Base-by-base conservation (phyloP, 2,113 vertebrate species). In the Nestor notabilis region DNA sequence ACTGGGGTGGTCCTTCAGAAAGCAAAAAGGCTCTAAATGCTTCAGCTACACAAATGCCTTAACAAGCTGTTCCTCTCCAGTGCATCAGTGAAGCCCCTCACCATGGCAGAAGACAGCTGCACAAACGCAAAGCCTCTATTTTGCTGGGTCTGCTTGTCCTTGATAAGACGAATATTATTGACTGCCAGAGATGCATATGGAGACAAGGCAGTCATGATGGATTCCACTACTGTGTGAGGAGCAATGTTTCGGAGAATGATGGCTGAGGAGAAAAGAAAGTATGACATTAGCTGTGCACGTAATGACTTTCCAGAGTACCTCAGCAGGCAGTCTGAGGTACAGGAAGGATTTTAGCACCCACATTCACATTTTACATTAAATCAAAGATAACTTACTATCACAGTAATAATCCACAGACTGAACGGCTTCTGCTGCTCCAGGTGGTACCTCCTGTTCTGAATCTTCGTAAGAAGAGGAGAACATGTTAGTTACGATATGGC, bases 41-140 rank as follows among this genome's bases (percentile, higher is more conserved):
- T 87, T 37, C 50, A 68, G 25, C 27, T 11, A 66, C 25, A 66
- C 25, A 37, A 89, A 33, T 29, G 71, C 2, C 1, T 31, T n/a
- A 68, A 41, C 23, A 41, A 65, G 65, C 10, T 31, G 31, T 16
- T 82, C 23, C 50, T 39, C 77, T 43, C 18, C 17, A 28, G 9
- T 6, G 1, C 20, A 63, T 17, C 33, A 93, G 9, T 10, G 44
- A 84, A 71, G 53, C 24, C 24, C 24, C 97, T 97, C 98, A 99
- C 99, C 99, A 99, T 98, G 92, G 99, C 99, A 87, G 99, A 99
- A 47, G 99, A 99, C 69, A 99, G 98, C 95, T 99, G 99, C 52
- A 99, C 99, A 95, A 99, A 99, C 0, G 99, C 99, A 96, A 99
- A 99, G 35, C 99, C 99, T 97, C 99, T 98, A 89, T 99, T 99